Percentiles rank a stretch among this genome's conserved stretches.
Evolutionary conservation across 2,888 invertebrate species (phyloP).

Genomic region (Cantharis nigra): DNA sequence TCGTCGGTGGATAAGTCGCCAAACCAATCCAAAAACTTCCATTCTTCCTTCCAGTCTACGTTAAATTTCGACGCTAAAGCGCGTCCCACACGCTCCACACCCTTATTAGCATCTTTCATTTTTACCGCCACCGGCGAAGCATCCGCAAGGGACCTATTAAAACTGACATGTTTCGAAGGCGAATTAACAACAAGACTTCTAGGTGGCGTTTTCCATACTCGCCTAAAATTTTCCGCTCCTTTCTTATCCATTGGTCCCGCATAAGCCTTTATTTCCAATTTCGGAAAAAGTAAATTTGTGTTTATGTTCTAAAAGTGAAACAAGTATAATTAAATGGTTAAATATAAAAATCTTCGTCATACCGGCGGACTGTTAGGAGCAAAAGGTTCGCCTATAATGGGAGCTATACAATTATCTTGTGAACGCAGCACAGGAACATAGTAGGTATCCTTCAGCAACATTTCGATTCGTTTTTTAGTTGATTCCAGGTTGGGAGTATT

Average conservation of each 20-base stretch:
- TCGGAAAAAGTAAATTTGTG: conserved; percentile 68
- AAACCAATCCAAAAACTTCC: conserved; percentile 86
- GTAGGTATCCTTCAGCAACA: conserved; percentile 73
- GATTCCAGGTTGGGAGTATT: conserved; percentile 40
- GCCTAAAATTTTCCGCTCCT: conserved; percentile 72
- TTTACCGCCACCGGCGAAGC: conserved; percentile 32
- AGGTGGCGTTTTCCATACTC: conserved; percentile 85
- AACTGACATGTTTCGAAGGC: conserved; percentile 21
- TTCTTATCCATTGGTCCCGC: conserved; percentile 89
- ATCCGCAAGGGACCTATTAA: conserved; percentile 20
- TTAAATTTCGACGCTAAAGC: conserved; percentile 72
- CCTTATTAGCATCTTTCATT: conserved; percentile 76
- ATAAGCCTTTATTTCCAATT: conserved; percentile 79
- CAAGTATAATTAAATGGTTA: neutral
- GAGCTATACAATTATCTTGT: conserved; percentile 74
- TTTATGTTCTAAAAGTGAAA: conserved; percentile 61
- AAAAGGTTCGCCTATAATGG: conserved; percentile 79
- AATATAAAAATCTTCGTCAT: conserved; percentile 38
- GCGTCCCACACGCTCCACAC: conserved; percentile 84
- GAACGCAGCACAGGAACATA: conserved; percentile 88
- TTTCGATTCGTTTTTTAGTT: conserved; percentile 61
- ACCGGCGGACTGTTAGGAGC: conserved; percentile 72
- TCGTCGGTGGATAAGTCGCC: conserved; percentile 75
- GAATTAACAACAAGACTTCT: conserved; percentile 48
- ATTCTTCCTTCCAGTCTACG: conserved; percentile 88